These are phyloP conservation scores for Drosophila setifemur DNA, from an alignment of 1,140 invertebrate species.

Conservation along the genomic window DNA sequence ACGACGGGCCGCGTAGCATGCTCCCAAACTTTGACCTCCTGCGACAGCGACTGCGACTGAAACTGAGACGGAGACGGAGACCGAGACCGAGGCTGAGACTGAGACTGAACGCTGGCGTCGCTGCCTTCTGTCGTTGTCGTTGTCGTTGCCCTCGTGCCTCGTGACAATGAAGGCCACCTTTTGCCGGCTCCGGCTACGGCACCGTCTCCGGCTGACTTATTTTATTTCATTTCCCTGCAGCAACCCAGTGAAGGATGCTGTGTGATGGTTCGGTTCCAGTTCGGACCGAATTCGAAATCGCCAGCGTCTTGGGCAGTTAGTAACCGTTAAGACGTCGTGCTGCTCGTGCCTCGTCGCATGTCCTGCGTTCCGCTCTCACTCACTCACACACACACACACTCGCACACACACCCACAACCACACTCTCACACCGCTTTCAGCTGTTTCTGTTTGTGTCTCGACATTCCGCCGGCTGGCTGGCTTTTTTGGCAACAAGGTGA, in stretches of 20 bases:
- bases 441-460: slow-evolving; percentile 34
- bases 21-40: slow-evolving; percentile 49
- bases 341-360: slow-evolving; percentile 60
- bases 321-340: slow-evolving; percentile 81
- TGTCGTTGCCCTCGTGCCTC: slow-evolving; percentile 17
- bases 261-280: neutral
- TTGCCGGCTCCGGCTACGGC: slow-evolving; percentile 51
- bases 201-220: neutral
- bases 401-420: too few relatives aligned
- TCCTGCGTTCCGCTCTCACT: slow-evolving; percentile 3
- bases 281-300: slow-evolving; percentile 26
- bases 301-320: slow-evolving; percentile 75
- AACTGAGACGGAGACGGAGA: neutral
- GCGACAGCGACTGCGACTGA: slow-evolving; percentile 10
- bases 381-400: neutral
- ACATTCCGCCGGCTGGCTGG: slow-evolving; percentile 16
- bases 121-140: slow-evolving; percentile 5
- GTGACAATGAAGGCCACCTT: slow-evolving; percentile 71
- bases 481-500: slow-evolving; percentile 10
- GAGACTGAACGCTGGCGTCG: slow-evolving; percentile 1
- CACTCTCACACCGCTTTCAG: too few relatives aligned
- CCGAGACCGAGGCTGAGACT: neutral
- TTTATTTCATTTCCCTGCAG: neutral
- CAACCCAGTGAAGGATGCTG: neutral
- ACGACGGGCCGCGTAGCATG: slow-evolving; percentile 5